Percentiles rank a stretch among this genome's conserved stretches.
phyloP scores from a whole-genome alignment of 2,797 vertebrate genomes.

The Cheirogaleus major region DNA sequence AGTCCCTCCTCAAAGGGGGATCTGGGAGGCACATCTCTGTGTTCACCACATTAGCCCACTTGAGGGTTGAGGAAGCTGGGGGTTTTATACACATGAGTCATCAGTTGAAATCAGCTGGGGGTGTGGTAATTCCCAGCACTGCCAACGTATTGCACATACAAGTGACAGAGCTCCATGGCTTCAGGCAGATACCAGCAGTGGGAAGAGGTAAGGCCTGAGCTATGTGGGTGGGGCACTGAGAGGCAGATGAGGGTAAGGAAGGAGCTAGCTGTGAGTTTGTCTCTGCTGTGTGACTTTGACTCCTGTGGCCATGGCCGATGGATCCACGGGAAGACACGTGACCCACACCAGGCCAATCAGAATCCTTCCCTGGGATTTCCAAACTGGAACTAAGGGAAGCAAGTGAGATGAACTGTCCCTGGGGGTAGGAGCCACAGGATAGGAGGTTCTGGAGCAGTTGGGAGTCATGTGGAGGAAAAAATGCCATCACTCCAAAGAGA shows the following conservation, averaged over 20 bases:
- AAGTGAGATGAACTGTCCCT: background rate
- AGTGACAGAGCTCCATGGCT: background rate
- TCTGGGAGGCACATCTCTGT: background rate
- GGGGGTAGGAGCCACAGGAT: background rate
- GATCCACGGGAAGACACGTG: background rate
- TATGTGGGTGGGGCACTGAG: too few relatives aligned
- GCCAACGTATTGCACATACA: too few relatives aligned
- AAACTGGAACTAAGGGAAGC: background rate
- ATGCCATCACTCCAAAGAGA: background rate
- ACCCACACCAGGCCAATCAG: background rate
- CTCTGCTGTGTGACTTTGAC: background rate
- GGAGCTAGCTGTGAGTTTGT: background rate
- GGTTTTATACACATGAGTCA: background rate
- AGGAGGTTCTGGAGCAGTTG: background rate
- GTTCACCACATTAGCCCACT: background rate
- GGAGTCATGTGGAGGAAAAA: background rate
- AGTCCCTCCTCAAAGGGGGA: background rate
- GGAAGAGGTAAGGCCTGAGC: background rate
- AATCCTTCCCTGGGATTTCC: conserved; percentile 9
- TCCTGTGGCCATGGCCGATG: background rate
- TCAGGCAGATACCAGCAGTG: background rate
- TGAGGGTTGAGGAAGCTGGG: background rate
- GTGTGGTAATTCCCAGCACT: background rate
- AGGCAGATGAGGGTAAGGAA: background rate
- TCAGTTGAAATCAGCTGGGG: background rate